Percentiles rank a stretch among this genome's conserved stretches.
These are phyloP conservation scores for Gibbula magus DNA, from an alignment of 2,888 invertebrate genomes.

Conservation along the genomic window DNA sequence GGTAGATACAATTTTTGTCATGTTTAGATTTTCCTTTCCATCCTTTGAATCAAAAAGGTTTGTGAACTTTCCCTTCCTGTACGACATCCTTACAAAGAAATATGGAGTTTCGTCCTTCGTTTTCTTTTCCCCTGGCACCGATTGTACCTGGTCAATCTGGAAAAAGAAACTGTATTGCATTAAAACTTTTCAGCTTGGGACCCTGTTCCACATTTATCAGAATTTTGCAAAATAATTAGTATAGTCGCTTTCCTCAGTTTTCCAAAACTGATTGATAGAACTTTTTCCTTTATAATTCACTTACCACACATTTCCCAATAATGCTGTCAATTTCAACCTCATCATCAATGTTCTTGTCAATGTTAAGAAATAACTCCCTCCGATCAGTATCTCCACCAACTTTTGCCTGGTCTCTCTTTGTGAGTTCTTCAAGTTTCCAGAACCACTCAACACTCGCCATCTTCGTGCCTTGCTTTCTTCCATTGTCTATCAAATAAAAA, in stretches of 20 bases:
- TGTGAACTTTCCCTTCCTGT: slow-evolving; percentile 25
- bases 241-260: too few relatives aligned
- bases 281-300: background rate
- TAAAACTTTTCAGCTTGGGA: too few relatives aligned
- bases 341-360: slow-evolving; percentile 48
- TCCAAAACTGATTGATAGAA: too few relatives aligned
- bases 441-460: slow-evolving; percentile 64
- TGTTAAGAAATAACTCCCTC: slow-evolving; percentile 65
- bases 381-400: slow-evolving; percentile 33
- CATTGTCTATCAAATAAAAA: slow-evolving; percentile 32
- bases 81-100: slow-evolving; percentile 33
- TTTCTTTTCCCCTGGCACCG: slow-evolving; percentile 21
- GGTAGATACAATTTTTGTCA: background rate
- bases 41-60: background rate
- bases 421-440: slow-evolving; percentile 51
- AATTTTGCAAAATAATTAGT: too few relatives aligned
- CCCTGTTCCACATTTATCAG: too few relatives aligned
- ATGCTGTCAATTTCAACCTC: slow-evolving; percentile 65
- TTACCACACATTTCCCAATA: slow-evolving; percentile 66
- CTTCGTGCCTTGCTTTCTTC: slow-evolving; percentile 31
- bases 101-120: background rate
- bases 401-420: slow-evolving; percentile 36
- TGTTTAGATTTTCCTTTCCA: background rate
- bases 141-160: slow-evolving; percentile 30
- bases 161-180: background rate